Evolutionary conservation across 2,888 invertebrate species (phyloP).

Genomic region (Aleiodes alternator): DNA sequence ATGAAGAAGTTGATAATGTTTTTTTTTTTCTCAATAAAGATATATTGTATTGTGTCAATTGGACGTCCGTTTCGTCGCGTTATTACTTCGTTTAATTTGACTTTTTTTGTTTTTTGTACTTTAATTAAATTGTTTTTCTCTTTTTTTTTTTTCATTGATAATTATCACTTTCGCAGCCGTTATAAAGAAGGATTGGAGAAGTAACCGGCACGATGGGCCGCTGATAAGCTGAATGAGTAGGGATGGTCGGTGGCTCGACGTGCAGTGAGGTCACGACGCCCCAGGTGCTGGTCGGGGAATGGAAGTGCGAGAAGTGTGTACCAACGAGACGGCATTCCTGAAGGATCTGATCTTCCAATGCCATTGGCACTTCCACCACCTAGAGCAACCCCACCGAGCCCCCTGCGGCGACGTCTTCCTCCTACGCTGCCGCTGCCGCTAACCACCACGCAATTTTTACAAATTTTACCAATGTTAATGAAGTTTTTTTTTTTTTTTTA

Average conservation of each 20-base stretch:
- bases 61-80: constrained; percentile 45
- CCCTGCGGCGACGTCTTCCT: constrained; percentile 73
- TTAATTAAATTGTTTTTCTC: constrained; percentile 13
- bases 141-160: neutral
- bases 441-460: constrained; percentile 64
- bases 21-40: constrained; percentile 56
- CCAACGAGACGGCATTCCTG: constrained; percentile 87
- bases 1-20: constrained; percentile 62
- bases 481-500: constrained; percentile 28
- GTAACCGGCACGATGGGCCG: constrained; percentile 87
- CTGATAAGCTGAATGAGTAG: constrained; percentile 83
- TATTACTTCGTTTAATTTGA: neutral
- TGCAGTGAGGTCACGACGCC: constrained; percentile 84
- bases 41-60: constrained; percentile 55
- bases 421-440: constrained; percentile 72
- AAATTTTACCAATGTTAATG: constrained; percentile 46
- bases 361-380: constrained; percentile 67
- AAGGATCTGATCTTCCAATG: constrained; percentile 73
- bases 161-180: constrained; percentile 43
- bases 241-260: constrained; percentile 79
- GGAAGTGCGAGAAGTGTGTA: constrained; percentile 93
- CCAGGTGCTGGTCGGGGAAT: constrained; percentile 95
- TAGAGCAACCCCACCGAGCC: constrained; percentile 72
- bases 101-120: neutral
- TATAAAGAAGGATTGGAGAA: constrained; percentile 85